Evolutionary conservation across 1,140 invertebrate genomes (phyloP).

Genomic region (Drosophila tani): DNA sequence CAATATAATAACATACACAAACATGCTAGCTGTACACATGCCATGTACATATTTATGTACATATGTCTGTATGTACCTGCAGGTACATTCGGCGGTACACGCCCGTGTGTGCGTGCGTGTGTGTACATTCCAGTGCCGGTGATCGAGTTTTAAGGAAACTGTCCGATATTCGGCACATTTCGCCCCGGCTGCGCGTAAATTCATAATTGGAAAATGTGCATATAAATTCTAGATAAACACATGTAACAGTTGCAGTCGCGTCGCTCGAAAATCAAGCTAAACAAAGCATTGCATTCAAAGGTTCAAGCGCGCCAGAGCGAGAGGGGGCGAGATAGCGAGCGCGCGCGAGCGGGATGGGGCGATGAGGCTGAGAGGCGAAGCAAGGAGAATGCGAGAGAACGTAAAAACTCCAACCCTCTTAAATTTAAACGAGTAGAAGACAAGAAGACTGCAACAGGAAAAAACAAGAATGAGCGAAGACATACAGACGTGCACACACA

Average conservation of each 20-base stretch:
- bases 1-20: conserved; percentile 16
- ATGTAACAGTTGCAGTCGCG: conserved; percentile 69
- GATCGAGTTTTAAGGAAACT: conserved; percentile 25
- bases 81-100: conserved; percentile 20
- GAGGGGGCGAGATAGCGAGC: conserved; percentile 11
- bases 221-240: conserved; percentile 72
- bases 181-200: conserved; percentile 4
- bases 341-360: conserved; percentile 32
- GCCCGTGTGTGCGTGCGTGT: background rate
- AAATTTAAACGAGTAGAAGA: conserved; percentile 73
- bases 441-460: conserved; percentile 71
- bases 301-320: conserved; percentile 42
- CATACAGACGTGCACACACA: conserved; percentile 41
- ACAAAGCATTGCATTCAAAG: conserved; percentile 76
- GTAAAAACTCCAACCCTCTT: conserved; percentile 79
- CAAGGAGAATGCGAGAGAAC: conserved; percentile 64
- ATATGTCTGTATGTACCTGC: conserved; percentile 6
- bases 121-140: conserved; percentile 19
- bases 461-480: conserved; percentile 57
- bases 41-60: background rate
- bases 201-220: conserved; percentile 72
- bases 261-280: conserved; percentile 66
- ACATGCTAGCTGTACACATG: background rate
- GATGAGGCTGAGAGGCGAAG: conserved; percentile 32
- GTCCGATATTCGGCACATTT: conserved; percentile 11